Evolutionary conservation across 1,140 invertebrate species (phyloP), one percentile per base, ranked within the genome.

Genomic region (Drosophila micromelanica): DNA sequence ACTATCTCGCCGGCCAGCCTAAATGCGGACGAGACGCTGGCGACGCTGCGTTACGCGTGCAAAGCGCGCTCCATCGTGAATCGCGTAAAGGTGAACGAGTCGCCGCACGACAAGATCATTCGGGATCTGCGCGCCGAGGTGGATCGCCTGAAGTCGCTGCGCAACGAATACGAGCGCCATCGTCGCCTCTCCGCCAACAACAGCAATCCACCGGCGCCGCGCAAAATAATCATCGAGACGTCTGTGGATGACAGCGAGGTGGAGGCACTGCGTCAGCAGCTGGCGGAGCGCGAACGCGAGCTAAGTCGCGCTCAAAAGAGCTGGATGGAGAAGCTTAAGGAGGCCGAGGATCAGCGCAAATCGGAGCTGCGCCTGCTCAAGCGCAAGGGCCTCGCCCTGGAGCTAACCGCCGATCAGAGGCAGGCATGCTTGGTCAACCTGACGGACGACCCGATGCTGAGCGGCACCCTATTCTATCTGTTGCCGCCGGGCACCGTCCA

Each of bases 31-130:
- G 93, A 97, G 92, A 97, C 97, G 0, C 91, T 98, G 20, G 96
- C 97, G 1, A 98, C 97, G 0, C 93, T 98, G 37, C 94, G 97
- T 12, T 98, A 98, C 89, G 97, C 96, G 5, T 96, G 96, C 89
- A 95, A 97, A 85, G 98, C 98, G 0, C 95, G 98, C 84, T 96
- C 96, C 61, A 99, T 99, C 64, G 97, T 98, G 82, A 98, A 98
- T 91, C 97, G 97, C 80, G 97, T 97, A 0, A 98, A 96, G 38
- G 96, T 98, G 68, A 98, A 99, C 92, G 97, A 98, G 90, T 96
- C 97, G 92, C 95, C 96, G 0, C 97, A 97, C 80, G 96, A 97
- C 32, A 96, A 96, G 92, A 93, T 97, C 30, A 97, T 97, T 62
- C 92, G 96, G 46, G 96, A 97, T 78, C 93, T 97, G 13, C 93